These are phyloP conservation scores for Escarpia spicata DNA, from an alignment of 2,888 invertebrate species.

Conservation along the genomic window DNA sequence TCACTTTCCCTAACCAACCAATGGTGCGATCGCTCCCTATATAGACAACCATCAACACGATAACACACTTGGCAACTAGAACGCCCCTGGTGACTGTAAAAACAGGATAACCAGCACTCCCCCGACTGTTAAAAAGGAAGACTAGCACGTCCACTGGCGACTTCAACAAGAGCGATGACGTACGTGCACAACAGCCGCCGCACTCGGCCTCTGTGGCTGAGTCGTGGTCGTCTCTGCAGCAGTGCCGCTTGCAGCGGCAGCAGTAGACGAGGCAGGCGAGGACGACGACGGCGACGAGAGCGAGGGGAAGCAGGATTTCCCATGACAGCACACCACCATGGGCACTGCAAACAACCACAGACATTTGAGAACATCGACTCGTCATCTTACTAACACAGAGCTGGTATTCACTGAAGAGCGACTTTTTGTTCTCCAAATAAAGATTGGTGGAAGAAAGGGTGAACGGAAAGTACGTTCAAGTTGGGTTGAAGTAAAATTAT, in stretches of 20 bases:
- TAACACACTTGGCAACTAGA: background rate
- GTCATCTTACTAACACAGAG: background rate
- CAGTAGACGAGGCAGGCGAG: background rate
- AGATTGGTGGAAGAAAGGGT: no score
- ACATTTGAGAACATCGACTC: background rate
- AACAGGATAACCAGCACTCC: background rate
- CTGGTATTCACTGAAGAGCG: no score
- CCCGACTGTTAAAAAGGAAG: background rate
- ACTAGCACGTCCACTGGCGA: background rate
- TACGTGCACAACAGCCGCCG: constrained; percentile 4
- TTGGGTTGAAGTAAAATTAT: no score
- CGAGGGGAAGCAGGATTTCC: background rate
- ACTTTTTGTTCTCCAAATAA: no score
- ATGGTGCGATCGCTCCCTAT: no score
- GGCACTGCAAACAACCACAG: background rate
- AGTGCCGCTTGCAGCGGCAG: constrained; percentile 5
- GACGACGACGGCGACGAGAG: background rate
- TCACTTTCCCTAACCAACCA: no score
- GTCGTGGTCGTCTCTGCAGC: background rate
- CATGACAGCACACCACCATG: background rate
- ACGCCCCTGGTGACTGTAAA: background rate
- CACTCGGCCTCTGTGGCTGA: background rate
- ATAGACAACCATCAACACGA: background rate
- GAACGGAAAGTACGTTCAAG: no score
- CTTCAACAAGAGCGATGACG: background rate